Conservation (phyloP, 64 coral and sea anemone species). For the Acropora yongei region DNA sequence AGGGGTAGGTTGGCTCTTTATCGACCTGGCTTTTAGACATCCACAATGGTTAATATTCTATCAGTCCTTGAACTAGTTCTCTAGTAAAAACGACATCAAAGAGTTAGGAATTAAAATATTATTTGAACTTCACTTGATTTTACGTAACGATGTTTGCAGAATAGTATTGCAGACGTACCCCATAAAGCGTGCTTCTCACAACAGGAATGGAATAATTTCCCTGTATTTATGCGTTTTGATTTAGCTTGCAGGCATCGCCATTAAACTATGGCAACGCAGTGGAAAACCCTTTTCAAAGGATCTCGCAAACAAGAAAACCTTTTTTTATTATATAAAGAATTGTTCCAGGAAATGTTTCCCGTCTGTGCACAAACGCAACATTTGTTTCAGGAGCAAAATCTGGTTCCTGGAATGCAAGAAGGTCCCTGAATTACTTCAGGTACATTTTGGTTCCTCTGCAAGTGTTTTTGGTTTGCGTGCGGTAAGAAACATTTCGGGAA, state of each 20-base stretch:
- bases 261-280: background rate
- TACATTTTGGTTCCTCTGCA: background rate
- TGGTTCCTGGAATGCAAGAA: background rate
- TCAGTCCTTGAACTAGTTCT: background rate
- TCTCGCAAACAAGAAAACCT: background rate
- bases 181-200: background rate
- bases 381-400: background rate
- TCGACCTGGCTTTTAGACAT: background rate
- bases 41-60: background rate
- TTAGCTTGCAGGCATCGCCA: background rate
- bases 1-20: background rate
- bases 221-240: slow-evolving; percentile 2
- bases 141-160: background rate
- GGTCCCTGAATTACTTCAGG: background rate
- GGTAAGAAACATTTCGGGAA: background rate
- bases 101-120: background rate
- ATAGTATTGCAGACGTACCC: background rate
- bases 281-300: background rate
- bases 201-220: background rate
- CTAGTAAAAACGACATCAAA: background rate
- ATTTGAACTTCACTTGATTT: background rate
- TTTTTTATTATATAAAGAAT: background rate
- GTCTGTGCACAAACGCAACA: background rate
- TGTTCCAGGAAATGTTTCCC: background rate
- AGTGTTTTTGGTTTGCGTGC: background rate